Base-by-base conservation (phyloP, 2,113 vertebrate genomes). In the Zosterops pallidus region DNA sequence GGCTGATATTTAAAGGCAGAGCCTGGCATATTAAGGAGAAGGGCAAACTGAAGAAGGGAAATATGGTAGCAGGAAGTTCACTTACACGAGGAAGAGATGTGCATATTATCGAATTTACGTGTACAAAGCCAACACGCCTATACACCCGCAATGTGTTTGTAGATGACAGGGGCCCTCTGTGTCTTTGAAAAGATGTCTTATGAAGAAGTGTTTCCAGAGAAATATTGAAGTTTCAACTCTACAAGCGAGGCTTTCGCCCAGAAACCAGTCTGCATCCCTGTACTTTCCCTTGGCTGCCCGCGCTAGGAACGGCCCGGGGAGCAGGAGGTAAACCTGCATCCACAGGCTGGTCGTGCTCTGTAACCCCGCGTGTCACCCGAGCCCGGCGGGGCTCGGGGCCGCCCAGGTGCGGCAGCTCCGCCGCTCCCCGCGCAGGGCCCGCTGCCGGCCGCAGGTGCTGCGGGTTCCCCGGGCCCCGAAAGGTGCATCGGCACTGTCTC, bases 321-420 rank as follows among this genome's bases (percentile, higher is more conserved):
- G 44, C 28, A 21, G 65, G 37, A 46, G 62, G 50, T 21, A 80
- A 95, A 71, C 37, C 47, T 8, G 19, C 37, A 4, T 19, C 35
- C 10, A 0, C 6, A 12, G 55, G 9, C 23, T 87, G 26, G 25
- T 65, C 42, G 53, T 8, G 4, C 4, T 1, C 74, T 6, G 29
- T 8, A 15, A 35, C 14, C 18, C 56, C 4, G 41, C 11, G 4
- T 8, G 13, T 33, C 18, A 1, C 41, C 3, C 9, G 6, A 4
- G 12, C 8, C 20, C 13, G 23, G 57, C 11, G 18, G 56, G 60
- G 7, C 18, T 26, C 19, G 28, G 85, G 31, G 39, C 14, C 33
- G 26, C 37, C 70, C 89, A 70, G 89, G 77, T 92, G 89, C 8
- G 13, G 67, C 62, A 22, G 82, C 44, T 47, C 53, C 15, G 24